Percentiles rank a stretch among this genome's conserved stretches.
Evolutionary conservation across 2,888 invertebrate species (phyloP).

Genomic region (Drosophila algonquin): DNA sequence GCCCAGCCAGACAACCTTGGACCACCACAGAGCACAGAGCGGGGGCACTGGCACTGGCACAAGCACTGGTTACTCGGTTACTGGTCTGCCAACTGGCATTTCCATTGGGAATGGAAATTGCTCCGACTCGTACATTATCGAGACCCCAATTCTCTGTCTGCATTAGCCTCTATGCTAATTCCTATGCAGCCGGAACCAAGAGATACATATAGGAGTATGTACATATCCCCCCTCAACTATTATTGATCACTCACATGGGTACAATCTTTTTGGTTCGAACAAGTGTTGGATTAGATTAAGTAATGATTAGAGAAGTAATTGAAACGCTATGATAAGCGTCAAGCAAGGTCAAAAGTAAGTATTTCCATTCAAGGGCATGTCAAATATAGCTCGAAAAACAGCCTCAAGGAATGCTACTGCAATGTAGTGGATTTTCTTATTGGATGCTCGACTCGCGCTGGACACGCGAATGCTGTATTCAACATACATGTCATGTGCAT

Average conservation of each 20-base stretch:
- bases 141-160: neutral
- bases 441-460: too few species aligned
- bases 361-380: too few species aligned
- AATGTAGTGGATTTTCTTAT: too few species aligned
- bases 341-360: neutral
- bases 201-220: too few species aligned
- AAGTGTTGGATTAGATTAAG: neutral
- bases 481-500: too few species aligned
- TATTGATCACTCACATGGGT: neutral
- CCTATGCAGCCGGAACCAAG: neutral
- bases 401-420: too few species aligned
- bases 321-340: neutral
- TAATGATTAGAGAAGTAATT: neutral
- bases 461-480: too few species aligned
- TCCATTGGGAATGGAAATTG: neutral
- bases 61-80: neutral
- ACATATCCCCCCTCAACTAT: neutral
- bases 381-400: too few species aligned
- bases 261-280: neutral
- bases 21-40: neutral
- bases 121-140: neutral
- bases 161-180: neutral
- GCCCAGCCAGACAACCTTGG: constrained; percentile 40
- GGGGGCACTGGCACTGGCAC: neutral
- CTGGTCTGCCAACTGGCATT: neutral